These are phyloP conservation scores for Chromoteleia sp. DNA, from an alignment of 2,888 invertebrate species.

Conservation along the genomic window DNA sequence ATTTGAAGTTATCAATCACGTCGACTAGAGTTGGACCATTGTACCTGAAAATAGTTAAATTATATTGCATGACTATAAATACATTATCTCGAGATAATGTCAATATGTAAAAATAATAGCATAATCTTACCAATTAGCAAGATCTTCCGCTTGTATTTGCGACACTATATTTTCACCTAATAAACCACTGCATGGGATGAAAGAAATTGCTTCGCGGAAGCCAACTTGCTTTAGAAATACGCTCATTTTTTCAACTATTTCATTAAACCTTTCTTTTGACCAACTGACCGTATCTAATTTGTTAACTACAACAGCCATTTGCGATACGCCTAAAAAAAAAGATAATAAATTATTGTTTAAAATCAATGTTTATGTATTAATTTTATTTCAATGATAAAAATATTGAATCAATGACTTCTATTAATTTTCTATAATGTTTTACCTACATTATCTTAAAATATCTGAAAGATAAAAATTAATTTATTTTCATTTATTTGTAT, in stretches of 20 bases:
- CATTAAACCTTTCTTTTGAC: conserved; percentile 95
- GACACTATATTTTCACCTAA: conserved; percentile 96
- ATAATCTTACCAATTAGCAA: conserved; percentile 86
- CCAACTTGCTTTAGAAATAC: conserved; percentile 95
- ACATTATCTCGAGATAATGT: too few species aligned
- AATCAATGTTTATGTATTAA: too few species aligned
- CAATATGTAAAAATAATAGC: not conserved
- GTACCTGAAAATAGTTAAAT: conserved; percentile 87
- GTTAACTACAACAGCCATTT: conserved; percentile 97
- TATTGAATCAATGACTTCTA: too few species aligned
- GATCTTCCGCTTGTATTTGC: conserved; percentile 88
- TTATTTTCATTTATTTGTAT: too few species aligned
- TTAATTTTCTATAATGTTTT: too few species aligned
- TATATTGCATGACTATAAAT: not conserved
- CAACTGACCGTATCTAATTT: conserved; percentile 98
- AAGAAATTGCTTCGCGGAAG: conserved; percentile 95
- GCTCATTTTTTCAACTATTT: conserved; percentile 93
- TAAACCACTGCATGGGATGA: conserved; percentile 98
- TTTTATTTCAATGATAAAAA: too few species aligned
- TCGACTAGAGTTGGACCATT: conserved; percentile 93
- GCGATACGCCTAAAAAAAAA: conserved; percentile 94
- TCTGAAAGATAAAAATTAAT: too few species aligned
- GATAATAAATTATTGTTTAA: conserved; percentile 5
- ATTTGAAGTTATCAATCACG: conserved; percentile 94
- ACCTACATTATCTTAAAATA: too few species aligned